Conservation (phyloP, 2,113 vertebrate species). For the Chaetodon auriga region DNA sequence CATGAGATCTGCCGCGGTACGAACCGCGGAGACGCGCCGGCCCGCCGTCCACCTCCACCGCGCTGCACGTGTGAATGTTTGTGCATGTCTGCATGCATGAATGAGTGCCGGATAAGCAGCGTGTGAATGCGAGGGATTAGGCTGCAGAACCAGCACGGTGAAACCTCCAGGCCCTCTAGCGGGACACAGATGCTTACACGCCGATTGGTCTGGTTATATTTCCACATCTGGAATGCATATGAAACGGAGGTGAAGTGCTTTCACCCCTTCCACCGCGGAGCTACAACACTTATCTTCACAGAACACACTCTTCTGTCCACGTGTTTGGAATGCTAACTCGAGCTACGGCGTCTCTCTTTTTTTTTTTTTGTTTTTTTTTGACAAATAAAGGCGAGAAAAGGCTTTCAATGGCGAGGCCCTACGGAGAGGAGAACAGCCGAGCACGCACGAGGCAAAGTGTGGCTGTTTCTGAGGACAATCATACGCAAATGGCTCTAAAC, state of each 20-base stretch:
- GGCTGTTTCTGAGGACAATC: slow-evolving; percentile 35
- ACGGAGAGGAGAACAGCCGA: slow-evolving; percentile 1
- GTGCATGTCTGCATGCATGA: slow-evolving; percentile 18
- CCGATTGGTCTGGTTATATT: slow-evolving; percentile 9
- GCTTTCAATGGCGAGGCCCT: slow-evolving; percentile 26
- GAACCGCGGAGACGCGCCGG: slow-evolving; percentile 2
- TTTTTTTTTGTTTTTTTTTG: not conserved
- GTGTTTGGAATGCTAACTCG: slow-evolving; percentile 31
- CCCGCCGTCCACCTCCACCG: not conserved
- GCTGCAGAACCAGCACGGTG: slow-evolving; percentile 24
- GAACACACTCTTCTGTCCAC: slow-evolving; percentile 45
- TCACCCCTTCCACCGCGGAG: slow-evolving; percentile 6
- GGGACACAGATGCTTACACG: slow-evolving; percentile 46
- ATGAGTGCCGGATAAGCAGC: slow-evolving; percentile 20
- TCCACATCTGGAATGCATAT: slow-evolving; percentile 61
- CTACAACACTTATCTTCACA: slow-evolving; percentile 54
- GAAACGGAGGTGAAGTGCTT: slow-evolving; percentile 44
- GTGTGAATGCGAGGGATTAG: slow-evolving; percentile 44
- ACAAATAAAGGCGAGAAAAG: slow-evolving; percentile 13
- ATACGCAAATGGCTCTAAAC: not conserved
- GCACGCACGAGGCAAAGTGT: not conserved
- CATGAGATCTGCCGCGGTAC: not conserved
- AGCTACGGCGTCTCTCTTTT: not conserved
- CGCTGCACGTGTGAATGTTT: slow-evolving; percentile 12
- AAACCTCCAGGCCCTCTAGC: slow-evolving; percentile 26